Base-by-base conservation (phyloP, 2,888 invertebrate genomes). In the Drosophila subsilvestris region DNA sequence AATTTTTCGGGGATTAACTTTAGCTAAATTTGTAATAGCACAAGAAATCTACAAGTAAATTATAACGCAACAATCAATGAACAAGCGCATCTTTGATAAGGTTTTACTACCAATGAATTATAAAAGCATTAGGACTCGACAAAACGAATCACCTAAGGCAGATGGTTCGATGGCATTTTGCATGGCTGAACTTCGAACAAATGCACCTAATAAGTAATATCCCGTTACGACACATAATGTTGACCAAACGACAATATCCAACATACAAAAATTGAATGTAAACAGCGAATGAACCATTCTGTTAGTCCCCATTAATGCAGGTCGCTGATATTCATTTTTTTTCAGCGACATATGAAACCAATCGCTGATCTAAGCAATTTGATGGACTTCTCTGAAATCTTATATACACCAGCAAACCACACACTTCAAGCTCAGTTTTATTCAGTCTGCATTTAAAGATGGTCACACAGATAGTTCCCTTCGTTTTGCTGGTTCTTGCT, bases 331-430 rank as follows among this genome's bases (percentile, higher is more conserved):
- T 48, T 53, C 25, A 50, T 53, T 70, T 68, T 68, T 68, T 54
- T 55, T 45, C 32, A 9, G n/a, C 56, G 70, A 51, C 22, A 71
- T 55, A 58, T 62, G 79, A 84, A 75, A 72, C 47, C 66, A 72
- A 75, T 14, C 79, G 81, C 82, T 82, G 82, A 85, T 55, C 48
- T 74, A 54, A 70, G 51, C 82, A 79, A 60, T 72, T 74, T 72
- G 62, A 45, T 54, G 61, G 56, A 65, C 53, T 60, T 70, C 69
- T 27, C 65, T 53, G 47, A 43, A 37, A 75, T 43, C 37, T 25
- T 45, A 49, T 57, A 63, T 22, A 63, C 56, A 55, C 65, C 55
- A 65, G 65, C 65, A 67, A 42, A 50, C 44, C 50, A 18, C 44
- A 27, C 25, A 20, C 27, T 10, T 25, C 37, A 14, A 62, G 47